A percentile compares a stretch with the other conserved stretches of the same genome.
These are phyloP conservation scores for Anarsia innoxiella DNA, from an alignment of 2,888 invertebrate species.

Conservation along the genomic window DNA sequence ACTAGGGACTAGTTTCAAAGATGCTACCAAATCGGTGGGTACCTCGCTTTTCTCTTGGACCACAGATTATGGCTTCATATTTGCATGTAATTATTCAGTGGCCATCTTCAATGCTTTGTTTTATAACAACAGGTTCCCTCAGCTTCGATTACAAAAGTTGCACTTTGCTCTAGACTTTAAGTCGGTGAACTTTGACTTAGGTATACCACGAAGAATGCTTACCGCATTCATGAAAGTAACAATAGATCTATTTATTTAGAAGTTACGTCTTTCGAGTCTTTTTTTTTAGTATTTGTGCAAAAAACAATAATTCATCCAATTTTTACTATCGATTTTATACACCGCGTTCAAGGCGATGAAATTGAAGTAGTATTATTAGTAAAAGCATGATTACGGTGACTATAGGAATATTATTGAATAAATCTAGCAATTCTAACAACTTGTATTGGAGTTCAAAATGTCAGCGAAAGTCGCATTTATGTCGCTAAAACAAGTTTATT, in stretches of 20 bases:
- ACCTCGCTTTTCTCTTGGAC: conserved; percentile 7
- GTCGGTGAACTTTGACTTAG: conserved; percentile 11
- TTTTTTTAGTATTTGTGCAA: no score
- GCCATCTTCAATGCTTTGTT: conserved; percentile 14
- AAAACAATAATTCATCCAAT: no score
- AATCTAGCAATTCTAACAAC: no score
- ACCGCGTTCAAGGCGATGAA: no score
- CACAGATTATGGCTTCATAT: conserved; percentile 12
- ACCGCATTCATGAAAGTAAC: no score
- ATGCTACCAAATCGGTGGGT: no score
- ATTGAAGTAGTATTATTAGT: no score
- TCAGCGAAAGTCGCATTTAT: conserved; percentile 8
- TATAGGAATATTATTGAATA: no score
- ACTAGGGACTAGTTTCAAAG: neutral
- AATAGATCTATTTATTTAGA: no score
- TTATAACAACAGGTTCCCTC: conserved; percentile 11
- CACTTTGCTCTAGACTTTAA: conserved; percentile 4
- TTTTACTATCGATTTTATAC: no score
- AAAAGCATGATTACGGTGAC: no score
- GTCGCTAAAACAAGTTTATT: neutral
- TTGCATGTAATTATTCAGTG: conserved; percentile 17
- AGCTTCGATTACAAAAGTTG: conserved; percentile 10
- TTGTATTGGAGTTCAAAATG: conserved; percentile 10
- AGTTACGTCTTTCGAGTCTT: neutral
- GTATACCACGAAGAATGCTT: neutral